phyloP scores from a whole-genome alignment of 1,140 invertebrate genomes.

The Neoseiulus cucumeris region DNA sequence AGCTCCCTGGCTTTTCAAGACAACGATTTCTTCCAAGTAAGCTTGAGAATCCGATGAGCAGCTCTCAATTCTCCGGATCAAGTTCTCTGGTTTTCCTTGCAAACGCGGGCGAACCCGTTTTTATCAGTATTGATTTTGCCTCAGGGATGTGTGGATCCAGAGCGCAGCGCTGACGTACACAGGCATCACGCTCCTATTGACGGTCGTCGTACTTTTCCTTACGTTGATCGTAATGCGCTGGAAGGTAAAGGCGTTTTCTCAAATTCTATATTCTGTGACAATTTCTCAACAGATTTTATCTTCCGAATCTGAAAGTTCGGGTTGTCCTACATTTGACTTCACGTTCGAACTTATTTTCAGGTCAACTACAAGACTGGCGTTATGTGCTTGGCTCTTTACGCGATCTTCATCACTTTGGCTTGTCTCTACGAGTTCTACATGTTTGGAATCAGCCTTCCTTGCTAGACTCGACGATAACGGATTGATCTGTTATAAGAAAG shows the following conservation, averaged over 20 bases:
- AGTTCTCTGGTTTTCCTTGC: too few relatives aligned
- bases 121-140: conserved; percentile 22
- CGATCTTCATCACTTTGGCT: conserved; percentile 51
- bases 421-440: conserved; percentile 64
- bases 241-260: conserved; percentile 12
- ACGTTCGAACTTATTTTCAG: conserved; percentile 19
- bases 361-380: conserved; percentile 40
- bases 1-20: conserved; percentile 58
- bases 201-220: conserved; percentile 17
- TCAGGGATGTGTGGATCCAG: conserved; percentile 14
- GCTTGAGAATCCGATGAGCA: conserved; percentile 27
- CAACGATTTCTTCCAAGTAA: conserved; percentile 33
- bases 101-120: conserved; percentile 15
- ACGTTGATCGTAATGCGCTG: conserved; percentile 17
- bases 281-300: conserved; percentile 22
- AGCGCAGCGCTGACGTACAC: conserved; percentile 21
- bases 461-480: not conserved
- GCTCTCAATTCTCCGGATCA: too few relatives aligned
- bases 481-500: not conserved
- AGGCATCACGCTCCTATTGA: conserved; percentile 17
- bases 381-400: conserved; percentile 52
- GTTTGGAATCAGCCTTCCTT: conserved; percentile 37
- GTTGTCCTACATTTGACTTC: not conserved
- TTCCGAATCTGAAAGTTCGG: conserved; percentile 19
- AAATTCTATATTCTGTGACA: not conserved